phyloP scores from a whole-genome alignment of 2,113 vertebrate species.

The Oreotrochilus melanogaster region DNA sequence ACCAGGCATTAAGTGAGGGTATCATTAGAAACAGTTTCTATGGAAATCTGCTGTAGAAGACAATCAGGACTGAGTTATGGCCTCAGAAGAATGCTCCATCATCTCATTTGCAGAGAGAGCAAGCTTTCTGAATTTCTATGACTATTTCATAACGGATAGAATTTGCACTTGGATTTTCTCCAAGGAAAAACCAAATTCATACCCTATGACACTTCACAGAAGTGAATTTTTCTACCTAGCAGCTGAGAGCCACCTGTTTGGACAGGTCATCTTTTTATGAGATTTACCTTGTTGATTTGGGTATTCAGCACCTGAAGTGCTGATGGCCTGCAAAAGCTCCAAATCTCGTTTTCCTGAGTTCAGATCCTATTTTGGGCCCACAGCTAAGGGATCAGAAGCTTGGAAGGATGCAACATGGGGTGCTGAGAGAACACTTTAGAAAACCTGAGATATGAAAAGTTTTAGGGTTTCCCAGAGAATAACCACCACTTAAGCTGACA shows the following conservation, averaged over 20 bases:
- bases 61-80: not conserved
- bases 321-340: not conserved
- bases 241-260: not conserved
- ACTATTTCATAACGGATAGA: not conserved
- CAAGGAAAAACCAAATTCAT: not conserved
- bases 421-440: not conserved
- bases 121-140: not conserved
- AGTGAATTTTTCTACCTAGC: not conserved
- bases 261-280: not conserved
- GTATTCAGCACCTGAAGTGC: not conserved
- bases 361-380: not conserved
- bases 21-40: not conserved
- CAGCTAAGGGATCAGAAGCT: not conserved
- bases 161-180: not conserved
- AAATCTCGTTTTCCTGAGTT: not conserved
- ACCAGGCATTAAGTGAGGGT: not conserved
- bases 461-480: not conserved
- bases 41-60: not conserved
- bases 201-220: not conserved
- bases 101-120: not conserved
- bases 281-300: accelerated
- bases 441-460: not conserved
- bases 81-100: not conserved
- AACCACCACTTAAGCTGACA: not conserved
- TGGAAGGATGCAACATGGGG: accelerated